phyloP scores from a whole-genome alignment of 2,797 vertebrate species.

The Sus cebifrons region DNA sequence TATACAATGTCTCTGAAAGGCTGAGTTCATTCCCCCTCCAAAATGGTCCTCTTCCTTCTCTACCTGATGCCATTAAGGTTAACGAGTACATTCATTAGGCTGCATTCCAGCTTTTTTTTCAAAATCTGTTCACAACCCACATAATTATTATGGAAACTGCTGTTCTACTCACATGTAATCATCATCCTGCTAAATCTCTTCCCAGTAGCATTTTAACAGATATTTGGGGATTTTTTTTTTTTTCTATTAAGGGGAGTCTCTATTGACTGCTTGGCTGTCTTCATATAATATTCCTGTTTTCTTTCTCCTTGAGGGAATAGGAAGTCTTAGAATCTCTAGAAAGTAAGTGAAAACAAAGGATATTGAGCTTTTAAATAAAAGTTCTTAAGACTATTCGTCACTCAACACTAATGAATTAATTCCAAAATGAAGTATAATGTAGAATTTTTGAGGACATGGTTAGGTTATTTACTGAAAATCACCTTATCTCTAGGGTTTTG shows the following conservation, averaged over 20 bases:
- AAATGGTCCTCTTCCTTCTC: slow-evolving; percentile 56
- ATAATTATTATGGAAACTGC: slow-evolving; percentile 87
- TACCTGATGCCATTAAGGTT: slow-evolving; percentile 81
- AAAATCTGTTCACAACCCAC: slow-evolving; percentile 85
- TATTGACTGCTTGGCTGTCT: slow-evolving; percentile 56
- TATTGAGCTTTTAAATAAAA: slow-evolving; percentile 49
- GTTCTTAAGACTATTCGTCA: background rate
- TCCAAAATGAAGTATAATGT: background rate
- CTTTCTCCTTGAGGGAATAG: background rate
- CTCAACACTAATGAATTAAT: slow-evolving; percentile 30
- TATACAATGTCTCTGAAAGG: slow-evolving; percentile 27
- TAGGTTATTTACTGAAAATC: background rate
- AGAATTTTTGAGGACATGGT: background rate
- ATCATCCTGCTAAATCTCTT: slow-evolving; percentile 85
- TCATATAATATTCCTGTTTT: slow-evolving; percentile 45
- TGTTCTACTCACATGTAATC: slow-evolving; percentile 82
- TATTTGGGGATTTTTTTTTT: slow-evolving; percentile 76
- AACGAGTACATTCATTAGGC: slow-evolving; percentile 87
- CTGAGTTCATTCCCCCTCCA: background rate
- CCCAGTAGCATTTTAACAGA: slow-evolving; percentile 78
- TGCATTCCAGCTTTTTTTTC: slow-evolving; percentile 71
- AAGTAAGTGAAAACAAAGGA: background rate
- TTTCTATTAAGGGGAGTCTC: slow-evolving; percentile 73
- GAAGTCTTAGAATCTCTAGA: slow-evolving; percentile 59
- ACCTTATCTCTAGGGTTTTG: background rate